Evolutionary conservation across 2,113 vertebrate species (phyloP), one percentile per base, ranked within the genome.

Genomic region (Setophaga kirtlandii): DNA sequence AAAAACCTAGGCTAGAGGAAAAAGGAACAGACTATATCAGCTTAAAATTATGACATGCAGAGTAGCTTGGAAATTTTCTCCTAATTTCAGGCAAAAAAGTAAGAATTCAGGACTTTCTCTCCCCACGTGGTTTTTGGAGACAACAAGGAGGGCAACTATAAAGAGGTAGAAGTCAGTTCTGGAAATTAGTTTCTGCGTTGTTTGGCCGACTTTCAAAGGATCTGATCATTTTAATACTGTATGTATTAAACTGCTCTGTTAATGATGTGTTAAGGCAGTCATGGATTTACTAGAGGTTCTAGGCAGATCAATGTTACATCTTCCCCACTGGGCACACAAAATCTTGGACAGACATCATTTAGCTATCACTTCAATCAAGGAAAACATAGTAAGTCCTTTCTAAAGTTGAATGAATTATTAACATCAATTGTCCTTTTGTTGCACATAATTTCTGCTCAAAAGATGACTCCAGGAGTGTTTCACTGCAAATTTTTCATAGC

Each of bases 201-300:
- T 85, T 75, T 95, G 81, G 93, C 81, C 76, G n/a, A 24, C 25
- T 91, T 95, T 91, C 89, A 95, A 83, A 91, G 37, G 52, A 84
- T 89, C 62, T 84, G 56, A 84, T 92, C 31, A 81, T 90, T 94
- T 87, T 78, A 94, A 94, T 82, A 84, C 25, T 88, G 31, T 80
- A 88, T 31, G 59, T 67, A 95, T 81, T 95, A 94, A 95, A 88
- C 42, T 86, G 63, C 80, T 77, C 71, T 93, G 55, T 92, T 92
- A 95, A 93, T 70, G 79, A 90, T n/a, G 68, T 88, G 94, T 93
- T 94, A 86, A 96, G 76, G 68, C 80, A 86, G 76, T 41, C 71
- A 67, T 52, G 71, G 76, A 83, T 94, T 94, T 95, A 81, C 55
- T 47, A 93, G 68, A 59, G 33, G 55, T 89, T 86, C 76, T 89